Evolutionary conservation across 2,113 vertebrate species (phyloP), one percentile per base, ranked within the genome.

Genomic region (Sardina pilchardus): DNA sequence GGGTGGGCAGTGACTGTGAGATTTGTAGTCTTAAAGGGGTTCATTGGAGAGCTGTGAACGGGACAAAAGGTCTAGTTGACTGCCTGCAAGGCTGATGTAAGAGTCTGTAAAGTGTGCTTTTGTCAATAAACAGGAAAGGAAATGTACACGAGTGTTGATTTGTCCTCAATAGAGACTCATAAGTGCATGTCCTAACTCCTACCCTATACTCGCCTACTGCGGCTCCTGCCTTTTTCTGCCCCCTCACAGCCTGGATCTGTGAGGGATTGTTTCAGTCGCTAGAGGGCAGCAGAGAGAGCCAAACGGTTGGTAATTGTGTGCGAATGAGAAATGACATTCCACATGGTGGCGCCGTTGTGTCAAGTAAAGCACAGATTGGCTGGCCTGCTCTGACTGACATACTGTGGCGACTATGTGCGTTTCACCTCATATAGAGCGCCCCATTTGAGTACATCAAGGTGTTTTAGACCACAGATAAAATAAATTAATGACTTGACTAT

Each of bases 41-140:
- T 71, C 63, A 34, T 30, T 30, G 26, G n/a, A 30, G 30, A 3
- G 63, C n/a, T 71, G 26, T 71, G 63, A 71, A 34, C 12, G 63
- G 63, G 63, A 71, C 63, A 30, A 71, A 71, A 71, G 63, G 63
- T 71, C 63, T 71, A 26, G 63, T 71, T 71, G 63, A 34, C 63
- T 71, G 63, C 63, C 63, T 14, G 30, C n/a, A 6, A 14, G 26
- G 63, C 63, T 71, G 63, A 34, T 71, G 63, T 34, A 71, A 9
- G 63, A 30, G 63, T 71, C 63, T 71, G 10, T 71, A 3, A 14
- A 14, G 63, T 71, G 63, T 71, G 63, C 63, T 71, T 34, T 71
- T 71, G 63, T 71, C 63, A 71, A 34, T 71, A 71, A 71, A 71
- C 63, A 71, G 63, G 63, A 71, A 71, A 71, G 30, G 26, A 71